These are phyloP conservation scores for Rhyacophila brunnea DNA, from an alignment of 1,140 invertebrate species.

Conservation along the genomic window DNA sequence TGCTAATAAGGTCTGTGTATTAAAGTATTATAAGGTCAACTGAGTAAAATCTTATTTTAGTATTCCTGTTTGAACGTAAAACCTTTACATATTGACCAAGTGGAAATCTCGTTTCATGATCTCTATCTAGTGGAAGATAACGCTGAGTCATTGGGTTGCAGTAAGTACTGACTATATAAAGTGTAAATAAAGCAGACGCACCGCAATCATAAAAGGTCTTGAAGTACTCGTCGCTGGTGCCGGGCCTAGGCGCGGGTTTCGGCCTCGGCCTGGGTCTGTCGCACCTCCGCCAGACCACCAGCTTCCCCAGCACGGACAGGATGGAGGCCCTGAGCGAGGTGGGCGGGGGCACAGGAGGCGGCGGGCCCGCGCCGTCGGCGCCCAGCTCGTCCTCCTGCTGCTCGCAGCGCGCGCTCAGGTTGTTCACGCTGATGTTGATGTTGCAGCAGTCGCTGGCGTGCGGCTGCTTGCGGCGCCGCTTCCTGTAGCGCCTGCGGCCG, in stretches of 20 bases:
- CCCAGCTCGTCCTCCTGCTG: slow-evolving; percentile 42
- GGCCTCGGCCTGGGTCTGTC: slow-evolving; percentile 49
- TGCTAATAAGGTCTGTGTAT: too few relatives aligned
- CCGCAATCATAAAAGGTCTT: slow-evolving; percentile 63
- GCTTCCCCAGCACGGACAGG: slow-evolving; percentile 65
- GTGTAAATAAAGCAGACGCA: slow-evolving; percentile 47
- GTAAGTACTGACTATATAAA: not conserved
- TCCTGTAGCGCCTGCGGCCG: slow-evolving; percentile 18
- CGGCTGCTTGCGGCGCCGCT: slow-evolving; percentile 38
- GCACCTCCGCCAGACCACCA: slow-evolving; percentile 60
- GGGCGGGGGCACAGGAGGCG: slow-evolving; percentile 36
- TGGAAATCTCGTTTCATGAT: too few relatives aligned
- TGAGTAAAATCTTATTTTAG: too few relatives aligned
- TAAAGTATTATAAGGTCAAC: too few relatives aligned
- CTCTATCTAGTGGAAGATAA: too few relatives aligned
- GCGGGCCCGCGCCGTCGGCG: slow-evolving; percentile 33
- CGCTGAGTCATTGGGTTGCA: not conserved
- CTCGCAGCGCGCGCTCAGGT: slow-evolving; percentile 33
- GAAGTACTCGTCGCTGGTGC: slow-evolving; percentile 60
- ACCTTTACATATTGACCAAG: too few relatives aligned
- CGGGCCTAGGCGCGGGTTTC: slow-evolving; percentile 43
- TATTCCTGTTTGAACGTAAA: too few relatives aligned
- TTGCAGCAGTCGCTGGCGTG: slow-evolving; percentile 41
- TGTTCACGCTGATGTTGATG: slow-evolving; percentile 32
- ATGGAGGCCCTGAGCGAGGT: slow-evolving; percentile 58